Base-by-base conservation (phyloP, 2,888 invertebrate species). In the Pyrocoelia pectoralis region DNA sequence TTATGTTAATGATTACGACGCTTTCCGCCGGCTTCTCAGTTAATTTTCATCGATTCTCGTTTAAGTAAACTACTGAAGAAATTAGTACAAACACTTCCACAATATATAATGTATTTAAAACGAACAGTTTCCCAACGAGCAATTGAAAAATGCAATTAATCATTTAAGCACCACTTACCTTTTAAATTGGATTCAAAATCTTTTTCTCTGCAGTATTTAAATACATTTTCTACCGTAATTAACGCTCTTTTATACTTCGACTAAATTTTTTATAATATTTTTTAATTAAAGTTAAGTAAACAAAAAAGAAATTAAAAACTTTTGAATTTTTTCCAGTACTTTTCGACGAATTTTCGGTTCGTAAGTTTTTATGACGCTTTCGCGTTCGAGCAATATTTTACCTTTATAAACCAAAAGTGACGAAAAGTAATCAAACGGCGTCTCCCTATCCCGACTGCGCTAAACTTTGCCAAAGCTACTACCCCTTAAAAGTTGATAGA, bases 351-450 rank as follows among this genome's bases (percentile, higher is more conserved):
- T 46, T 46, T 46, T 46, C 46, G 46, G 46, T 46, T 46, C 46
- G 17, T 46, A 46, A 46, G 46, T 46, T 33, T 56, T 56, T 52
- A 58, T 29, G 52, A 43, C 40, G 48, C 46, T 52, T 56, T 62
- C 40, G 48, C 52, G 41, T 62, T 56, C 52, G 29, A 51, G 33
- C 56, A 24, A 14, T 33, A 18, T n/a, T n/a, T 33, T 33, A 33
- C 33, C 56, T 43, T 15, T 53, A 62, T 62, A 62, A 53, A 62
- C 58, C 61, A 62, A 62, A 61, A 62, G 56, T 57, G 38, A 56
- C 56, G 38, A 53, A 62, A 62, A 62, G 56, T 62, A 62, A 62
- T 62, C 61, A 57, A 53, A 54, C 43, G 52, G 43, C 52, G 9
- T 33, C 33, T 33, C 33, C 52, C 61, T 33, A 28, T 51, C 61